Evolutionary conservation across 2,888 invertebrate species (phyloP).

Genomic region (Machimus atricapillus): DNA sequence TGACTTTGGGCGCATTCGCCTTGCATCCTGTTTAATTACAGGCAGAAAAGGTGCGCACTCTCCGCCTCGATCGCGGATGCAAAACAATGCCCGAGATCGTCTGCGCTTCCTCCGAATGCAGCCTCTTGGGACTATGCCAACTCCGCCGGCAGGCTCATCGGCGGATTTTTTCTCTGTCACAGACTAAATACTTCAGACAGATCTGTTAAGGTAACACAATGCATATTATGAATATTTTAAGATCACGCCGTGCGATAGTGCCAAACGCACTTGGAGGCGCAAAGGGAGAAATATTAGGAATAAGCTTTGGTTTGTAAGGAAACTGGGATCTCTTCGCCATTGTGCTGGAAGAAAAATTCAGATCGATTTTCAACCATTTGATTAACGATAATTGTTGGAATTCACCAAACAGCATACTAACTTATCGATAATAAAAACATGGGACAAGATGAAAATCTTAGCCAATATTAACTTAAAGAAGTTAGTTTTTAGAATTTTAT

Average conservation of each 20-base stretch:
- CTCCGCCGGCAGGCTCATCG: background rate
- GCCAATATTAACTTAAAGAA: too few species aligned
- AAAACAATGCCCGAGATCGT: constrained; percentile 14
- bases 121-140: background rate
- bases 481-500: too few species aligned
- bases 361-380: background rate
- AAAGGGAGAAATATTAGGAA: background rate
- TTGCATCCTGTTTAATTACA: constrained; percentile 30
- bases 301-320: background rate
- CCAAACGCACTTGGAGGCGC: background rate
- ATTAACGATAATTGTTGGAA: background rate
- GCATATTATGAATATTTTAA: constrained; percentile 43
- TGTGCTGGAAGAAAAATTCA: background rate
- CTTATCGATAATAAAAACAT: too few species aligned
- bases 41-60: background rate
- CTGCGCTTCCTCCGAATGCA: background rate
- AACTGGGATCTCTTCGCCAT: background rate
- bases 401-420: background rate
- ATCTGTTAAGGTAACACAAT: constrained; percentile 37
- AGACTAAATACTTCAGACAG: background rate
- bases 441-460: too few species aligned
- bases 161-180: background rate
- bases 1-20: background rate
- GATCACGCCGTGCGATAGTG: constrained; percentile 28
- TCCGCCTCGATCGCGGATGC: background rate